Percentiles rank a stretch among this genome's conserved stretches.
Evolutionary conservation across 2,113 vertebrate genomes (phyloP).

Genomic region (Limnothrissa miodon): DNA sequence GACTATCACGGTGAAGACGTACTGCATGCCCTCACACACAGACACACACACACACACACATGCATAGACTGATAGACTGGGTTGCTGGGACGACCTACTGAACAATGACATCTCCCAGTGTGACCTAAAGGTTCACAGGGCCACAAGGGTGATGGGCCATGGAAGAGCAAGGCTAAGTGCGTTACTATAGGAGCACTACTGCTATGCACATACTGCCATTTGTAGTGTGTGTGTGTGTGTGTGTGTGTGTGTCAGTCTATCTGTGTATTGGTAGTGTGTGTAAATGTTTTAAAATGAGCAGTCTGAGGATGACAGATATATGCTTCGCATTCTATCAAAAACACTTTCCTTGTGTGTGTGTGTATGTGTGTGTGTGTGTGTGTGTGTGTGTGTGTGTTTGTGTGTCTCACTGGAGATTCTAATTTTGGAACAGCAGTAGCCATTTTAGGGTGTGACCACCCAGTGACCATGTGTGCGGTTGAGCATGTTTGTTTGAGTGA

Average conservation of each 20-base stretch:
- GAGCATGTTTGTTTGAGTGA: conserved; percentile 14
- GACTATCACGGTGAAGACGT: background rate
- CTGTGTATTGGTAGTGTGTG: background rate
- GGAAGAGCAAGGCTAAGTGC: background rate
- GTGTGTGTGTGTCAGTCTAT: background rate
- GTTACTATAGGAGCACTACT: background rate
- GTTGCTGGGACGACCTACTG: background rate
- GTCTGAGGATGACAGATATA: background rate
- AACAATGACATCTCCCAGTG: background rate
- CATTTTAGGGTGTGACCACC: conserved; percentile 45
- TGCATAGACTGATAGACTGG: background rate
- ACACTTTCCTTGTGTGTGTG: background rate
- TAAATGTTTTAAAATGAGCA: background rate
- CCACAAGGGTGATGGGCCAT: background rate
- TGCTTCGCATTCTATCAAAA: background rate
- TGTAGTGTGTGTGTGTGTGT: background rate
- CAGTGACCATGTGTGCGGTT: conserved; percentile 24
- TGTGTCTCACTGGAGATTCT: background rate
- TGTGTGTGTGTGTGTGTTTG: background rate
- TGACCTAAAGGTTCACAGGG: background rate
- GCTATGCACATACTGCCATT: background rate
- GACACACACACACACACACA: background rate
- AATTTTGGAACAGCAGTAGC: conserved; percentile 41
- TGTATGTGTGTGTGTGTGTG: background rate
- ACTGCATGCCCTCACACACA: background rate